These are phyloP conservation scores for Lutjanus argentimaculatus DNA, from an alignment of 2,797 vertebrate genomes.

Conservation along the genomic window DNA sequence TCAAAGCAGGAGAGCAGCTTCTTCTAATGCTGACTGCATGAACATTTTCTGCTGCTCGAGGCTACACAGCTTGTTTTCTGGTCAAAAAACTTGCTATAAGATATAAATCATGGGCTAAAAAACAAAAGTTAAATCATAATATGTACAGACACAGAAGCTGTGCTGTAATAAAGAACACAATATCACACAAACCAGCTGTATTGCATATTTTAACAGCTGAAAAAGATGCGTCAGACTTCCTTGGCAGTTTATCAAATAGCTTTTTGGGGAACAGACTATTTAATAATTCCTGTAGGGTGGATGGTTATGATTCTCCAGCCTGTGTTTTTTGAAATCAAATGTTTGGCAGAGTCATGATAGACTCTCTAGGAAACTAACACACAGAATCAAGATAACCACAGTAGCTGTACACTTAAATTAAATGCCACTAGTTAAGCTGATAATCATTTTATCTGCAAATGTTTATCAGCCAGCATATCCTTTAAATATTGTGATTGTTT, in stretches of 20 bases:
- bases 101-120: not conserved
- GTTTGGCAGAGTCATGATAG: constrained; percentile 4
- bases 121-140: constrained; percentile 24
- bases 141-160: constrained; percentile 16
- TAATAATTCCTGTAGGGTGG: constrained; percentile 20
- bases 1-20: constrained; percentile 10
- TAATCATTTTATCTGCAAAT: constrained; percentile 21
- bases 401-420: constrained; percentile 14
- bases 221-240: constrained; percentile 12
- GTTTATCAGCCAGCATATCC: not conserved
- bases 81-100: not conserved
- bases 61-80: not conserved
- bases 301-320: constrained; percentile 19
- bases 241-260: constrained; percentile 37
- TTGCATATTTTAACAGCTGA: constrained; percentile 38
- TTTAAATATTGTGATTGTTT: constrained; percentile 16
- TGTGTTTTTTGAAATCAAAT: constrained; percentile 16
- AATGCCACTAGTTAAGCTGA: constrained; percentile 15
- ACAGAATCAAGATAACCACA: constrained; percentile 20
- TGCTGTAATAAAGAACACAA: constrained; percentile 13
- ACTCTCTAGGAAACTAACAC: constrained; percentile 13
- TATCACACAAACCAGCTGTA: constrained; percentile 21
- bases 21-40: not conserved
- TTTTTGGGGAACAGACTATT: constrained; percentile 23
- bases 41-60: constrained; percentile 12